phyloP scores from a whole-genome alignment of 2,888 invertebrate species.

The Polydrusus tereticollis region DNA sequence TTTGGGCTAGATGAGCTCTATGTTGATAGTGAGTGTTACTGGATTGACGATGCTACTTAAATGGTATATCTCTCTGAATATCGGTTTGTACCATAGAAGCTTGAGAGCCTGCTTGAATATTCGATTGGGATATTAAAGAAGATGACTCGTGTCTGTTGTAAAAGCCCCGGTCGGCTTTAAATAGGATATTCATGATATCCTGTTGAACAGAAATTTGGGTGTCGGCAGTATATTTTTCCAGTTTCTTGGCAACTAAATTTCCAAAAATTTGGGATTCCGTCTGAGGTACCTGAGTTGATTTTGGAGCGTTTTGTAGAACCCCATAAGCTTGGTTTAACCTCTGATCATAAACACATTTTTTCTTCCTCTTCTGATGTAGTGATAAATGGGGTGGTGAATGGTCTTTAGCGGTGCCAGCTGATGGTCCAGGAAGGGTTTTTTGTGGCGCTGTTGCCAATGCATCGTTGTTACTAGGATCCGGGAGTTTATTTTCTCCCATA shows the following conservation, averaged over 20 bases:
- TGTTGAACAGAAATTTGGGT: conserved; percentile 1
- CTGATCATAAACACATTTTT: conserved; percentile 2
- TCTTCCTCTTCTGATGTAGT: conserved; percentile 7
- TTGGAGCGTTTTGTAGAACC: not conserved
- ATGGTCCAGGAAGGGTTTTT: not conserved
- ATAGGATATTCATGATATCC: conserved; percentile 12
- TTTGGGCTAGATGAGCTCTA: not conserved
- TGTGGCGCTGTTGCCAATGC: conserved; percentile 3
- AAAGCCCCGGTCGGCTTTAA: conserved; percentile 15
- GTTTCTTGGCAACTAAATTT: conserved; percentile 6
- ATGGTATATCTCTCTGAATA: not conserved
- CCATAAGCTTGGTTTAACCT: not conserved
- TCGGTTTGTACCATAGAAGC: not conserved
- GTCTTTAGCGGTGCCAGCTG: not conserved
- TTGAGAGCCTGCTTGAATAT: not conserved
- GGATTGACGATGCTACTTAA: not conserved
- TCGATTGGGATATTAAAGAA: not conserved
- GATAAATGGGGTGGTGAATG: not conserved
- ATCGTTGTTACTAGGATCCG: not conserved
- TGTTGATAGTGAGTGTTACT: not conserved
- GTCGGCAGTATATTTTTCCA: not conserved
- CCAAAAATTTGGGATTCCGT: conserved; percentile 8
- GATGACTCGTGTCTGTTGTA: not conserved
- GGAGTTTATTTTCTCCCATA: not conserved
- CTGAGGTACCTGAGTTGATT: conserved; percentile 3